phyloP scores from a whole-genome alignment of 2,113 vertebrate species.

The Pygoscelis adeliae region DNA sequence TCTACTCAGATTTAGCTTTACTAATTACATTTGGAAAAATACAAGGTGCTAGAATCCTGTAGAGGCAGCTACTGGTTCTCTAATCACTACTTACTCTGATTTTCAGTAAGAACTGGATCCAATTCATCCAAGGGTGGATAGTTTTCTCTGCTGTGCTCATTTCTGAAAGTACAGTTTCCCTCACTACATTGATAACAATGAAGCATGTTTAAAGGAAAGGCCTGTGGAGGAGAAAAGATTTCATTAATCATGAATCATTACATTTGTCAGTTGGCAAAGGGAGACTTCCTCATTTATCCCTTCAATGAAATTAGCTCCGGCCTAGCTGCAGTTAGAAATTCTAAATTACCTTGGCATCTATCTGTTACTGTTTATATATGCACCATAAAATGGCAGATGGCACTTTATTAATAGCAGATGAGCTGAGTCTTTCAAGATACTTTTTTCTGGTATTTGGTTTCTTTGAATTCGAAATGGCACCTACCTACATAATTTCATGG shows the following conservation, averaged over 20 bases:
- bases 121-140: slow-evolving; percentile 34
- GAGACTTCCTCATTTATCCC: slow-evolving; percentile 81
- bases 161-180: slow-evolving; percentile 63
- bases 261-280: slow-evolving; percentile 79
- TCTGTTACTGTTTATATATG: slow-evolving; percentile 68
- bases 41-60: not conserved
- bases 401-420: slow-evolving; percentile 77
- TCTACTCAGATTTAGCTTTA: not conserved
- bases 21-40: not conserved
- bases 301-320: slow-evolving; percentile 80
- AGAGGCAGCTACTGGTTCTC: not conserved
- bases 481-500: not conserved
- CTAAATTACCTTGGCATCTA: slow-evolving; percentile 81
- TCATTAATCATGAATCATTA: slow-evolving; percentile 84
- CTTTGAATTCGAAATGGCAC: slow-evolving; percentile 18
- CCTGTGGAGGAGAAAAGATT: slow-evolving; percentile 71
- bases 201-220: slow-evolving; percentile 54
- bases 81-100: slow-evolving; percentile 13
- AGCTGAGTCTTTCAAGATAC: slow-evolving; percentile 36
- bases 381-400: slow-evolving; percentile 77
- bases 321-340: slow-evolving; percentile 72
- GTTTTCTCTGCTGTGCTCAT: slow-evolving; percentile 46
- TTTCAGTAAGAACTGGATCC: slow-evolving; percentile 24
- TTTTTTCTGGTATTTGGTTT: slow-evolving; percentile 33
- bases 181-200: slow-evolving; percentile 54